phyloP scores from a whole-genome alignment of 2,797 vertebrate species.

The Neopelma chrysocephalum region DNA sequence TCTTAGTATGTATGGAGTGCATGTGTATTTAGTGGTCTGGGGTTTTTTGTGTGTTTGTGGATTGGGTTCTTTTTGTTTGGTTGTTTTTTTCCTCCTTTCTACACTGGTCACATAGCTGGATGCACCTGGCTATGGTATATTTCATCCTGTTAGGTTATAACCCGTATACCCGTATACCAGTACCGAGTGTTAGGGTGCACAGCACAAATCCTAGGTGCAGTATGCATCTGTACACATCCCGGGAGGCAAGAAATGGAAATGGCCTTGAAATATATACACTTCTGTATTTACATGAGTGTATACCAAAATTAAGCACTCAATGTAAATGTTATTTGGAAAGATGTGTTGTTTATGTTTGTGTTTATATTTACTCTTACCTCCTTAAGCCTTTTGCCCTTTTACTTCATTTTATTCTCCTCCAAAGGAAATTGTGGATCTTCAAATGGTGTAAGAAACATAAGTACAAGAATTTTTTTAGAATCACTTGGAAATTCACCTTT shows the following conservation, averaged over 20 bases:
- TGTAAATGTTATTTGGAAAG: not conserved
- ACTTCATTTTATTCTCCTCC: not conserved
- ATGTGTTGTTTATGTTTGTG: not conserved
- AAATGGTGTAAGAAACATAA: not conserved
- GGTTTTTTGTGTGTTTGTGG: not conserved
- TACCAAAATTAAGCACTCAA: not conserved
- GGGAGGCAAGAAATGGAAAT: not conserved
- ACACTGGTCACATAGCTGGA: fast-evolving
- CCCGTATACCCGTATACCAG: fast-evolving
- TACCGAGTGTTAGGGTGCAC: not conserved
- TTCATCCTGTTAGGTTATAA: not conserved
- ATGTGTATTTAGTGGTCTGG: not conserved
- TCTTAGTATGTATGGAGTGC: not conserved
- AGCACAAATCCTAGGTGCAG: not conserved
- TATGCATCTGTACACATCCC: not conserved
- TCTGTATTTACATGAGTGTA: not conserved
- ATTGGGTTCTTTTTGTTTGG: not conserved
- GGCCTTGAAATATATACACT: not conserved
- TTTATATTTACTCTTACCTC: not conserved
- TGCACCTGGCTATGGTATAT: not conserved
- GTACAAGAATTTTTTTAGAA: not conserved
- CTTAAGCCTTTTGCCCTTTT: not conserved
- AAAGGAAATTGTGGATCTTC: not conserved
- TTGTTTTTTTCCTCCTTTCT: not conserved
- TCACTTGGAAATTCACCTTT: not conserved